phyloP scores from a whole-genome alignment of 2,797 vertebrate genomes.

The Rhincodon typus region DNA sequence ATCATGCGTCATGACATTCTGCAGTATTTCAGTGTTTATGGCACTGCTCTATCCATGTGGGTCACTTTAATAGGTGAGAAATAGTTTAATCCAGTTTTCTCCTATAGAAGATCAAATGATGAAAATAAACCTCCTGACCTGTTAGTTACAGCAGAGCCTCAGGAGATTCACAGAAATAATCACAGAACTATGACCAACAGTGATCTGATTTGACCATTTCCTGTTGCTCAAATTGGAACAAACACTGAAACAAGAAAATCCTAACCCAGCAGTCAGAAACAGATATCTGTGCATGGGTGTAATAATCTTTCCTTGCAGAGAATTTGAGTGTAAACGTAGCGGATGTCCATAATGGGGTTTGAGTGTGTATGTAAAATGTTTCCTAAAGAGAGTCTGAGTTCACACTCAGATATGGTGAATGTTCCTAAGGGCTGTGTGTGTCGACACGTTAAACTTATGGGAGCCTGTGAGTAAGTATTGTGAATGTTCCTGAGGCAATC shows the following conservation, averaged over 20 bases:
- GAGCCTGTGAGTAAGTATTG: neutral
- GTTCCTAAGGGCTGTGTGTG: neutral
- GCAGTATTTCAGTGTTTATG: constrained; percentile 88
- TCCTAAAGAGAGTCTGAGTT: neutral
- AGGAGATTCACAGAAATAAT: neutral
- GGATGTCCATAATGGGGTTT: neutral
- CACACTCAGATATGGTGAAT: neutral
- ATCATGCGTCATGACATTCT: constrained; percentile 84
- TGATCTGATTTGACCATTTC: neutral
- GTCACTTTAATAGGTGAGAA: constrained; percentile 87
- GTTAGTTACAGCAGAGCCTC: neutral
- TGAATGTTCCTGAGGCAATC: neutral
- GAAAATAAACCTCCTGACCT: neutral
- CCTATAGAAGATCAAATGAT: neutral
- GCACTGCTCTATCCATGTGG: constrained; percentile 93
- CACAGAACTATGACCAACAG: neutral
- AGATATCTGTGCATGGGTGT: neutral
- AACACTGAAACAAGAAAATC: neutral
- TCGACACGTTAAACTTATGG: neutral
- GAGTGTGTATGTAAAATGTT: neutral
- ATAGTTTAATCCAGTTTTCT: neutral
- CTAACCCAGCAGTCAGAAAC: neutral
- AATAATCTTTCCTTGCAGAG: neutral
- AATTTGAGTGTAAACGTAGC: neutral
- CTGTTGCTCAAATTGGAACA: neutral